Conservation (phyloP, 23 tunicate genomes). For the Trididemnum miniatum region DNA sequence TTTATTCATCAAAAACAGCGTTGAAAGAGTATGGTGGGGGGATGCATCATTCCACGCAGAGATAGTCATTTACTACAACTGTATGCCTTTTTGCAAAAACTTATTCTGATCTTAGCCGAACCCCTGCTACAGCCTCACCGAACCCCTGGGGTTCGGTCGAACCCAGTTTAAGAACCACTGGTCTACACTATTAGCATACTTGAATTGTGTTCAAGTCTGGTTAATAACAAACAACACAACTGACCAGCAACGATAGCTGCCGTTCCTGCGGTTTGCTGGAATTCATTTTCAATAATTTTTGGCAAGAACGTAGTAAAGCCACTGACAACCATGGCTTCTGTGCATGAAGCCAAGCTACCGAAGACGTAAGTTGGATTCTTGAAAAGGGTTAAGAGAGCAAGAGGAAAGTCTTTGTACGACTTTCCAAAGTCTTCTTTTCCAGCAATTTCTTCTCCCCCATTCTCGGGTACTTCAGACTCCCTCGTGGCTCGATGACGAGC, state of each 20-base stretch:
- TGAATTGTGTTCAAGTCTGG: no score
- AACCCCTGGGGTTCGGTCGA: no score
- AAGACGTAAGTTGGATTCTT: conserved; percentile 80
- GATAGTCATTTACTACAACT: no score
- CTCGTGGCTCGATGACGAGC: conserved; percentile 33
- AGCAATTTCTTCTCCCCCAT: conserved; percentile 58
- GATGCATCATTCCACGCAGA: no score
- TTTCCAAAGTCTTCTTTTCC: conserved; percentile 61
- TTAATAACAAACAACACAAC: neutral
- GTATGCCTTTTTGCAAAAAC: no score
- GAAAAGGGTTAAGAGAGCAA: conserved; percentile 47
- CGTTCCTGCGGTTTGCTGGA: conserved; percentile 80
- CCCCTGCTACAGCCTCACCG: no score
- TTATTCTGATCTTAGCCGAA: no score
- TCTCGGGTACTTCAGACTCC: conserved; percentile 60
- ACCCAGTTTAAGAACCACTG: no score
- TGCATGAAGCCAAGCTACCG: conserved; percentile 55
- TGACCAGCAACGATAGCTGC: conserved; percentile 94
- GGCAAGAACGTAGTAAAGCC: conserved; percentile 96
- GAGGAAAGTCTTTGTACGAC: conserved; percentile 78
- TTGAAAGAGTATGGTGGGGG: no score
- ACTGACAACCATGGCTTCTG: conserved; percentile 78
- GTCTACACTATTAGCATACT: no score
- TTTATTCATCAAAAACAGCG: no score
- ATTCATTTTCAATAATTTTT: conserved; percentile 84